Evolutionary conservation across 2,888 invertebrate species (phyloP), one percentile per base, ranked within the genome.

Genomic region (Apamea monoglypha): DNA sequence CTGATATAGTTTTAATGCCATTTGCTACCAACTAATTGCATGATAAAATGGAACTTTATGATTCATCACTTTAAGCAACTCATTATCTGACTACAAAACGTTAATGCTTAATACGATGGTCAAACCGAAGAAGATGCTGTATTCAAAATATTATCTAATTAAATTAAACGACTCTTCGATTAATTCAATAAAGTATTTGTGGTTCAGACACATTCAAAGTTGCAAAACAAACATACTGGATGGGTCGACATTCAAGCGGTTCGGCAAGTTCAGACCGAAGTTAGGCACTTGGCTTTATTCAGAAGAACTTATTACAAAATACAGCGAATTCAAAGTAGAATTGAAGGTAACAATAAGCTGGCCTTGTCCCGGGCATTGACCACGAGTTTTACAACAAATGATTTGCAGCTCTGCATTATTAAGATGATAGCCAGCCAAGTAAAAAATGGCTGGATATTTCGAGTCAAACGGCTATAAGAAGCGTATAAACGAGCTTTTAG

Each of bases 401-500:
- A 91, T 94, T 93, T 92, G 91, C 92, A 93, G 91, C 91, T 92
- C 90, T 90, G 91, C 91, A 92, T 94, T 94, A 94, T 95, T 94
- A 93, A 93, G 93, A 94, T 93, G 92, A 93, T 93, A 92, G 92
- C 89, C 86, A 91, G 91, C 88, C 87, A 76, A 84, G 86, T 89
- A 94, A 94, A 95, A 95, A 94, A 93, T 84, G 74, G 80, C 89
- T 91, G 91, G 92, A 91, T 93, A 92, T 93, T 92, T 92, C 88
- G 90, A 94, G 91, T 93, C 93, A 92, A 94, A 92, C 89, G 91
- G 89, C 91, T 92, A 94, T 93, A 96, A 96, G 93, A 96, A 96
- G 94, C 94, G 93, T 94, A 94, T 95, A 95, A 95, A 96, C 94
- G 95, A 96, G 95, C 95, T 95, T 96, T 96, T 95, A 94, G 94